Evolutionary conservation across 2,888 invertebrate genomes (phyloP).

Genomic region (Tolmerus cingulatus): DNA sequence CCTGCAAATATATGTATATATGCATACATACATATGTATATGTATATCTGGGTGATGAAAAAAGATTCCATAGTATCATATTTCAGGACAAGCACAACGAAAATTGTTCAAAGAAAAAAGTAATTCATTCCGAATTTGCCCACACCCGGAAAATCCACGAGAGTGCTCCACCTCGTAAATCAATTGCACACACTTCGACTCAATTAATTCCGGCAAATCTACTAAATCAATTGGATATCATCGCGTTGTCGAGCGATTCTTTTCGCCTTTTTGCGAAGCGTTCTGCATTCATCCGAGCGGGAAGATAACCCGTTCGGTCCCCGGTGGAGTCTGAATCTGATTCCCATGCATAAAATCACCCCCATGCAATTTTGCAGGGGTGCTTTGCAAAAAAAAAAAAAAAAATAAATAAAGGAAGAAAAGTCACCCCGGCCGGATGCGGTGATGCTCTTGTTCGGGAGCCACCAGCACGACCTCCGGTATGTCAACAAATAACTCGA

Average conservation of each 20-base stretch:
- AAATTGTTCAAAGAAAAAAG: neutral
- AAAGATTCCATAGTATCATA: neutral
- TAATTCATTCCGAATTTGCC: neutral
- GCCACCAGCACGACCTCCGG: slow-evolving; percentile 12
- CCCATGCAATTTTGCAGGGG: neutral
- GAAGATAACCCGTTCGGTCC: slow-evolving; percentile 1
- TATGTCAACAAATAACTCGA: slow-evolving; percentile 42
- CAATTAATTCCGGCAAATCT: slow-evolving; percentile 42
- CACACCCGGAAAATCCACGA: neutral
- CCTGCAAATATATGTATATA: too few species aligned
- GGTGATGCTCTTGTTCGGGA: neutral
- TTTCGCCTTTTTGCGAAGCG: neutral
- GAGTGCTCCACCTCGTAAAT: slow-evolving; percentile 22
- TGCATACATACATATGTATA: too few species aligned
- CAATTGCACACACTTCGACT: slow-evolving; percentile 41
- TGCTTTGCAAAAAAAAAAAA: neutral
- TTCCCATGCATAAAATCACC: slow-evolving; percentile 41
- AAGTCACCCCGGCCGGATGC: neutral
- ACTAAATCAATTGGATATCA: slow-evolving; percentile 43
- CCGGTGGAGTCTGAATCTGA: neutral
- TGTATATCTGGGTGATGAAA: too few species aligned
- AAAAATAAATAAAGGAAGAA: slow-evolving; percentile 1
- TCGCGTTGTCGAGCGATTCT: slow-evolving; percentile 25
- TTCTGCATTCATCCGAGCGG: neutral
- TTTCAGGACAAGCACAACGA: neutral